A percentile compares a stretch with the other conserved stretches of the same genome.
Conservation (phyloP, 1,140 invertebrate genomes). For the Scaptodrosophila lebanonensis region DNA sequence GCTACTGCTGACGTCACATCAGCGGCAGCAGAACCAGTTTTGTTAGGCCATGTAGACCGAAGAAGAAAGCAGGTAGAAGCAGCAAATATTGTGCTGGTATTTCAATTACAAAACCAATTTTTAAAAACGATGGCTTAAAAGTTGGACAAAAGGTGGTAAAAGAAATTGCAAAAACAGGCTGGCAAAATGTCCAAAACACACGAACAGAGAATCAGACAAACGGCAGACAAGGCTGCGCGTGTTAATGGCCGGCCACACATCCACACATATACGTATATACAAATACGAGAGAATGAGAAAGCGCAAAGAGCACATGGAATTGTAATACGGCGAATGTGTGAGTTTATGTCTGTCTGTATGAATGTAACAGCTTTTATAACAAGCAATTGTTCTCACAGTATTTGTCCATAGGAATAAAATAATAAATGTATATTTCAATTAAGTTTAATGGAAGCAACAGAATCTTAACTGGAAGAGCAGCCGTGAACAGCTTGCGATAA, state of each 20-base stretch:
- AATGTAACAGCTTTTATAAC: conserved; percentile 28
- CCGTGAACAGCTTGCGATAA: conserved; percentile 17
- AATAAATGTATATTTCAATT: too few species aligned
- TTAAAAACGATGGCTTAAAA: too few species aligned
- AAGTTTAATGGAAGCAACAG: too few species aligned
- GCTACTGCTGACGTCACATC: conserved; percentile 48
- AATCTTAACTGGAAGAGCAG: too few species aligned
- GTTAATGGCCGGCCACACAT: conserved; percentile 18
- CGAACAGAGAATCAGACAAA: conserved; percentile 1
- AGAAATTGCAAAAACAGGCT: conserved; percentile 17
- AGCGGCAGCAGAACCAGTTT: conserved; percentile 13
- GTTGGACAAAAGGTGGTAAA: conserved; percentile 1
- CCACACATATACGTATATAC: too few species aligned
- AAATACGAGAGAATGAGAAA: conserved; percentile 37
- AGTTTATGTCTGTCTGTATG: conserved; percentile 5
- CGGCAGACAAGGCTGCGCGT: conserved; percentile 32
- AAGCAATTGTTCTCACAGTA: conserved; percentile 44
- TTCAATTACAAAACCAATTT: too few species aligned
- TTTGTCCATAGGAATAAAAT: conserved; percentile 22
- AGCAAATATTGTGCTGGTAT: too few species aligned
- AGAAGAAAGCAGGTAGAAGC: conserved; percentile 35
- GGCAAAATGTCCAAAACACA: background rate
- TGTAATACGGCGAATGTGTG: too few species aligned
- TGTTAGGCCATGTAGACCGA: too few species aligned
- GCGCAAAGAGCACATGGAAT: conserved; percentile 54